Evolutionary conservation across 1,140 invertebrate species (phyloP).

Genomic region (Drosophila navojoa): DNA sequence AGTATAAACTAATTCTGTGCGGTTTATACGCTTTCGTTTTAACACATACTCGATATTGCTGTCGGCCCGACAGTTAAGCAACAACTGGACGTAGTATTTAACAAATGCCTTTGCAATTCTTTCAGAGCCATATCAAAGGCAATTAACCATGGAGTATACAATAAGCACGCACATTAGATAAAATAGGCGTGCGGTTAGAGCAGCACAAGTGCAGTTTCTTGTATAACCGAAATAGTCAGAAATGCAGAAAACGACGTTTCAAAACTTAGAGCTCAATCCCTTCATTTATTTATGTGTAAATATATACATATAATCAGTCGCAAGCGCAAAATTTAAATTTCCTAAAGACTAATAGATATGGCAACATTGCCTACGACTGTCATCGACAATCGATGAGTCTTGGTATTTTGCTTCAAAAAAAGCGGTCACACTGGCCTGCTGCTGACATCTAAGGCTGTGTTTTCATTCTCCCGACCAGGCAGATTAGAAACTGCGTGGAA

Average conservation of each 20-base stretch:
- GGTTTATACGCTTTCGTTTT: conserved; percentile 12
- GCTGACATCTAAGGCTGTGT: conserved; percentile 35
- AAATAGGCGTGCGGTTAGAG: neutral
- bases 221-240: neutral
- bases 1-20: neutral
- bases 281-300: neutral
- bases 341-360: neutral
- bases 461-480: conserved; percentile 45
- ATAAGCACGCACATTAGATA: conserved; percentile 33
- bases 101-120: conserved; percentile 12
- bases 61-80: conserved; percentile 4
- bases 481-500: conserved; percentile 35
- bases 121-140: conserved; percentile 15
- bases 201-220: neutral
- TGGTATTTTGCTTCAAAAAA: conserved; percentile 3
- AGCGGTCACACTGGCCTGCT: conserved; percentile 11
- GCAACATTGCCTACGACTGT: neutral
- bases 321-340: conserved; percentile 11
- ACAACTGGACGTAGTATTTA: conserved; percentile 6
- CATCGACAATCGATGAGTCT: conserved; percentile 1
- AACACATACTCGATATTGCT: neutral
- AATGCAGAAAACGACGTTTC: neutral
- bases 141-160: conserved; percentile 18
- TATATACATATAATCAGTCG: neutral
- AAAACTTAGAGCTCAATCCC: neutral